These are phyloP conservation scores for Drosophila neonasuta DNA, from an alignment of 2,888 invertebrate genomes.

Conservation along the genomic window DNA sequence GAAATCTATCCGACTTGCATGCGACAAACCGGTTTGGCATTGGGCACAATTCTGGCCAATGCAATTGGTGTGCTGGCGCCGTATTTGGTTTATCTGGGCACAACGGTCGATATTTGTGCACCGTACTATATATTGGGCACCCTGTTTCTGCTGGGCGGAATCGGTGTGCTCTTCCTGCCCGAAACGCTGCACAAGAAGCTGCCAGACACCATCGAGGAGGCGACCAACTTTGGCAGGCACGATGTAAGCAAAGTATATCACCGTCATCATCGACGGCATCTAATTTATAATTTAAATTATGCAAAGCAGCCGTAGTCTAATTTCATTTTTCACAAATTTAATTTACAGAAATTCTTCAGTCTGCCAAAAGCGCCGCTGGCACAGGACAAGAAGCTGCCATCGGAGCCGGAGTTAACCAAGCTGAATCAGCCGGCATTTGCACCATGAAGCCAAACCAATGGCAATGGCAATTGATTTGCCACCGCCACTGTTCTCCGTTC, in stretches of 20 bases:
- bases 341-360: constrained; percentile 82
- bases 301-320: constrained; percentile 68
- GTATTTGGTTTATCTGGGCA: constrained; percentile 85
- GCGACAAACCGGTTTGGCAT: constrained; percentile 86
- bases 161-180: constrained; percentile 84
- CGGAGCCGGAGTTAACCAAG: constrained; percentile 52
- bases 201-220: constrained; percentile 86
- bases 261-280: constrained; percentile 42
- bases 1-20: constrained; percentile 87
- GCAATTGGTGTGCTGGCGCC: constrained; percentile 84
- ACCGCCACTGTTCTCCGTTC: background rate
- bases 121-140: constrained; percentile 82
- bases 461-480: constrained; percentile 52
- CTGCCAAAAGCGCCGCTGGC: constrained; percentile 79
- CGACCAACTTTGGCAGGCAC: constrained; percentile 84
- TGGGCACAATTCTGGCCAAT: constrained; percentile 84
- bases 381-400: constrained; percentile 27
- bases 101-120: constrained; percentile 82
- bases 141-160: constrained; percentile 82
- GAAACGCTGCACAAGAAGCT: constrained; percentile 86
- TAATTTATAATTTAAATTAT: constrained; percentile 71
- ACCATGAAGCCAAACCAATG: constrained; percentile 44
- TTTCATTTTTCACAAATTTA: constrained; percentile 63
- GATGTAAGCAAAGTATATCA: constrained; percentile 72
- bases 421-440: constrained; percentile 55